A percentile compares a stretch with the other conserved stretches of the same genome.
phyloP scores from a whole-genome alignment of 2,888 invertebrate species.

The Lissonota sp. region DNA sequence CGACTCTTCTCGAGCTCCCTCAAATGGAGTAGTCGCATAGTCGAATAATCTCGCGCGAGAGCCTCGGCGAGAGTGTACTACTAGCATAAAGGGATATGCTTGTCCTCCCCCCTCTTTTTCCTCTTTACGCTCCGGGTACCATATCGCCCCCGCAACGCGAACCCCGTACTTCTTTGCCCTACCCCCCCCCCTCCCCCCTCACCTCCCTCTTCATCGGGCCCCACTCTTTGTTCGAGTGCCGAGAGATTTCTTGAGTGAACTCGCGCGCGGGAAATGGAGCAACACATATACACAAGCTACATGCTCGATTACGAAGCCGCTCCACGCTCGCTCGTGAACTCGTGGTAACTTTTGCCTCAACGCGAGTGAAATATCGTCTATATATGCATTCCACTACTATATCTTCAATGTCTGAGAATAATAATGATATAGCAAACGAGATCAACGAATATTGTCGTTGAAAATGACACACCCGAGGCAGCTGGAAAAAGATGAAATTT shows the following conservation, averaged over 20 bases:
- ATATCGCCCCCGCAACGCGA: slow-evolving; percentile 48
- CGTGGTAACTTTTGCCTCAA: slow-evolving; percentile 67
- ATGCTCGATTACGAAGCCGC: slow-evolving; percentile 73
- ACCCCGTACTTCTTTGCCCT: slow-evolving; percentile 33
- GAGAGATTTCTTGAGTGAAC: slow-evolving; percentile 41
- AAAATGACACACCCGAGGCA: too few species aligned
- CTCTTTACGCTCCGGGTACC: slow-evolving; percentile 44
- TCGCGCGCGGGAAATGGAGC: slow-evolving; percentile 80
- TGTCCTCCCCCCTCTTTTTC: slow-evolving; percentile 47
- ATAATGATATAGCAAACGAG: too few species aligned
- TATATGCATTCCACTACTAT: not conserved
- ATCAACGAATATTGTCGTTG: too few species aligned
- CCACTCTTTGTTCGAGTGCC: slow-evolving; percentile 1
- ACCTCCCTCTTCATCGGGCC: too few species aligned
- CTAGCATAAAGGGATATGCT: slow-evolving; percentile 74
- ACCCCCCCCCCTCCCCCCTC: too few species aligned
- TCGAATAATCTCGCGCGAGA: too few species aligned
- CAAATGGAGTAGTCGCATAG: too few species aligned
- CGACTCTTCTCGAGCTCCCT: too few species aligned
- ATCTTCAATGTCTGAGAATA: too few species aligned
- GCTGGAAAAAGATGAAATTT: too few species aligned
- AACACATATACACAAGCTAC: slow-evolving; percentile 57
- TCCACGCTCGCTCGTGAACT: slow-evolving; percentile 48
- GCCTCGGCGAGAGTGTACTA: too few species aligned
- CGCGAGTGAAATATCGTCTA: slow-evolving; percentile 58